Evolutionary conservation across 1,140 invertebrate genomes (phyloP).

Genomic region (Phthorimaea operculella): DNA sequence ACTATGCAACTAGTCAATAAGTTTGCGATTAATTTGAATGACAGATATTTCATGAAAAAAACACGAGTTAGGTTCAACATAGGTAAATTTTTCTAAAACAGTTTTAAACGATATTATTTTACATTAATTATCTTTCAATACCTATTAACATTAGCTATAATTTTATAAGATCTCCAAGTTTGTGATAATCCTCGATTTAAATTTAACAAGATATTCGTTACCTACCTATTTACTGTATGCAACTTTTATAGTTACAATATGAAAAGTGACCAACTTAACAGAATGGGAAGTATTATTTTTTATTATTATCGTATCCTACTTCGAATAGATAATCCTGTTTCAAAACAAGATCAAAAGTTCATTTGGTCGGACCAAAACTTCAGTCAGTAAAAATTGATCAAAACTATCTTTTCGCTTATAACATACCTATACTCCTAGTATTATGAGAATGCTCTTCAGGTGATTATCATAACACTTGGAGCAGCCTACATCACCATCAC

Average conservation of each 20-base stretch:
- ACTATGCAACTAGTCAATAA: conserved; percentile 55
- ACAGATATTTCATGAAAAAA: conserved; percentile 45
- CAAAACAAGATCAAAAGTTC: conserved; percentile 65
- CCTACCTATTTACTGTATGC: conserved; percentile 57
- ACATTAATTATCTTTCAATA: conserved; percentile 60
- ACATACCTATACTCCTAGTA: neutral
- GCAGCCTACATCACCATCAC: too few species aligned
- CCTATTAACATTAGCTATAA: conserved; percentile 66
- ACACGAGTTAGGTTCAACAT: conserved; percentile 55
- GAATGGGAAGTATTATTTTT: conserved; percentile 43
- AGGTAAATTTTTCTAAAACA: conserved; percentile 68
- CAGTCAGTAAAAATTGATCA: conserved; percentile 63
- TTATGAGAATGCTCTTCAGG: too few species aligned
- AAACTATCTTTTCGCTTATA: conserved; percentile 40
- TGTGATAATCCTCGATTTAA: conserved; percentile 59
- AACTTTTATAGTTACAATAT: conserved; percentile 36
- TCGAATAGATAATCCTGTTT: conserved; percentile 57
- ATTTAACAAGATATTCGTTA: conserved; percentile 64
- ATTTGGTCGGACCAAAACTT: conserved; percentile 66
- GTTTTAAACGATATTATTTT: conserved; percentile 57
- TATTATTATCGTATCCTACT: conserved; percentile 49
- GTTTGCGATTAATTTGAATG: conserved; percentile 47
- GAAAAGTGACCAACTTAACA: conserved; percentile 48
- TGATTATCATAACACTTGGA: too few species aligned
- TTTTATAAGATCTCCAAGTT: conserved; percentile 60